phyloP scores from a whole-genome alignment of 2,888 invertebrate species.

The Agrochola circellaris region DNA sequence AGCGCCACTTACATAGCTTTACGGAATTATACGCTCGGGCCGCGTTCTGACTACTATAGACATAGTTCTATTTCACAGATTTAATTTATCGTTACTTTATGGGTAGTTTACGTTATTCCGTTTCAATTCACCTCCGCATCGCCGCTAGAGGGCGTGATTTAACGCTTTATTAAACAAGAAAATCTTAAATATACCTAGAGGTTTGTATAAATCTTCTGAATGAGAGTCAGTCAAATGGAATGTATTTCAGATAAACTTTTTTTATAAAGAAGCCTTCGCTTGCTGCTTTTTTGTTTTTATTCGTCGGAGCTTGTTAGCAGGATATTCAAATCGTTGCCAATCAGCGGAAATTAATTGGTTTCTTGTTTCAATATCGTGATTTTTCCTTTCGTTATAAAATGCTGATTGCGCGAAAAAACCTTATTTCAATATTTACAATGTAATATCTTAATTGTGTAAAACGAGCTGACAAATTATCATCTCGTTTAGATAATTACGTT shows the following conservation, averaged over 20 bases:
- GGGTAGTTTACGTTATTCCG: constrained; percentile 23
- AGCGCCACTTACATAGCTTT: constrained; percentile 46
- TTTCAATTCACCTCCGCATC: constrained; percentile 15
- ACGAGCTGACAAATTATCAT: constrained; percentile 42
- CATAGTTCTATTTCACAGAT: constrained; percentile 23
- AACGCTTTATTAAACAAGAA: constrained; percentile 47
- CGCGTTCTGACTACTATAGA: constrained; percentile 13
- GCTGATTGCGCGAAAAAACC: constrained; percentile 46
- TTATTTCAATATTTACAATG: constrained; percentile 56
- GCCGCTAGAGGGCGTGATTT: constrained; percentile 18
- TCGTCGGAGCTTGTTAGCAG: constrained; percentile 60
- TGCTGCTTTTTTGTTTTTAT: constrained; percentile 60
- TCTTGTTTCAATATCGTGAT: constrained; percentile 62
- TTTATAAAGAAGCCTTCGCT: constrained; percentile 37
- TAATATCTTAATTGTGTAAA: constrained; percentile 41
- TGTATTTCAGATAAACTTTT: constrained; percentile 58
- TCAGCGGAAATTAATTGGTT: constrained; percentile 68
- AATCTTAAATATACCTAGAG: constrained; percentile 34
- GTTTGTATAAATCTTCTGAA: constrained; percentile 44
- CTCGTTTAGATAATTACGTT: constrained; percentile 29
- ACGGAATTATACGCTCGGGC: constrained; percentile 33
- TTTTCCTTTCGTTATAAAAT: constrained; percentile 59
- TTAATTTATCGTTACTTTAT: constrained; percentile 14
- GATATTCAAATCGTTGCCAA: constrained; percentile 66
- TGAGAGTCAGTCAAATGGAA: constrained; percentile 56